Conservation (phyloP, 2,888 invertebrate species). For the Ctenicera cuprea region DNA sequence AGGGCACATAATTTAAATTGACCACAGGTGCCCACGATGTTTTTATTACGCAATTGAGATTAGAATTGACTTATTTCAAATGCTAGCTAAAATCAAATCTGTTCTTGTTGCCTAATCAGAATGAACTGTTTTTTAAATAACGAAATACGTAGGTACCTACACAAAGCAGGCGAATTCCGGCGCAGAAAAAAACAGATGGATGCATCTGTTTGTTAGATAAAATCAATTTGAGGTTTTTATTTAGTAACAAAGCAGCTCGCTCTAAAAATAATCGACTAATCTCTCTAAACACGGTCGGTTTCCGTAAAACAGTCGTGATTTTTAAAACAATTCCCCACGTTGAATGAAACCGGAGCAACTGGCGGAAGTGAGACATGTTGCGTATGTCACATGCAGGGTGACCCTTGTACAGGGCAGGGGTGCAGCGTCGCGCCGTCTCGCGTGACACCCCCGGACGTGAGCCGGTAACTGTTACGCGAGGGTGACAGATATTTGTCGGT, state of each 20-base stretch:
- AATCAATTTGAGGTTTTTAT: constrained; percentile 32
- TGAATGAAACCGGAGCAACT: constrained; percentile 57
- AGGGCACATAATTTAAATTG: too few species aligned
- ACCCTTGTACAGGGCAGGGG: constrained; percentile 55
- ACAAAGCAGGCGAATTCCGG: too few species aligned
- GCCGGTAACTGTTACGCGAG: constrained; percentile 49
- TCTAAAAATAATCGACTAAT: constrained; percentile 47
- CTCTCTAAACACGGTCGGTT: constrained; percentile 38
- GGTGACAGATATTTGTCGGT: constrained; percentile 58
- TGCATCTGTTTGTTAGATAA: constrained; percentile 25
- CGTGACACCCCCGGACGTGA: constrained; percentile 53
- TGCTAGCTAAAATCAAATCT: too few species aligned
- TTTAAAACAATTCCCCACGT: constrained; percentile 42
- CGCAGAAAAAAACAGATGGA: too few species aligned
- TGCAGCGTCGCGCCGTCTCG: constrained; percentile 51
- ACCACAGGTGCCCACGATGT: too few species aligned
- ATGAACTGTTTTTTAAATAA: too few species aligned
- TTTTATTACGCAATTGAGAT: too few species aligned
- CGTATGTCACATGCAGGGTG: constrained; percentile 59
- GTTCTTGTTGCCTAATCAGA: too few species aligned
- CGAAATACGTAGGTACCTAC: too few species aligned
- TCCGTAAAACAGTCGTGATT: constrained; percentile 28
- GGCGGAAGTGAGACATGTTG: constrained; percentile 61
- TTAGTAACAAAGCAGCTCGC: constrained; percentile 39
- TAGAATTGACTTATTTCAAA: too few species aligned